Evolutionary conservation across 1,140 invertebrate genomes (phyloP), one percentile per base, ranked within the genome.

Genomic region (Platyscapa corneri): DNA sequence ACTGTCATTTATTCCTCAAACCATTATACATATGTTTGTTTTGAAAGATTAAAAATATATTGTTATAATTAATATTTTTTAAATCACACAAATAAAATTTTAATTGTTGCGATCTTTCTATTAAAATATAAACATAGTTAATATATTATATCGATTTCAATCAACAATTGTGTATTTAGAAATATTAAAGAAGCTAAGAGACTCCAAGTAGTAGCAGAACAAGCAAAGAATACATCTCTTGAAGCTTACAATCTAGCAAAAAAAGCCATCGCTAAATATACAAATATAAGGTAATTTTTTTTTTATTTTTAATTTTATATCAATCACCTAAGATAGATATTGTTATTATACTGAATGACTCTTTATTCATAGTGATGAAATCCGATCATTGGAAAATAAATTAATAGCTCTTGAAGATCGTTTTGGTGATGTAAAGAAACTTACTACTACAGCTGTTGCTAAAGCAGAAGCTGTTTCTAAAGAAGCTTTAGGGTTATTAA

Each of bases 181-280:
- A 95, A 96, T 90, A 94, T 94, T 75, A 95, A 96, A 6, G 96
- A 98, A 88, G 97, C 97, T 0, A 95, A 96, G 65, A 95, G 96
- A 86, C 97, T 99, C 85, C 95, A 96, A 87, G 94, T 95, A 46
- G 94, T 97, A 75, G 97, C 97, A 3, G 95, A 97, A 86, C 95
- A 96, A 87, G 97, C 98, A 0, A 95, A 96, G 75, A 97, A 98
- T 89, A 97, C 96, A 10, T 98, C 98, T 0, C 93, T 95, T 18
- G 95, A 96, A 88, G 98, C 98, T 0, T 96, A 97, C 83, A 95
- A 96, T 88, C 92, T 98, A 56, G 97, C 97, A 0, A 97, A 96
- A 88, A 96, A 97, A 88, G 96, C 97, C 1, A 95, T 97, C 37
- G 95, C 95, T 32, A 95, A 96, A 90, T 97, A 98, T 89, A 94